Evolutionary conservation across 2,113 vertebrate genomes (phyloP), one percentile per base, ranked within the genome.

Genomic region (Glareola pratincola): DNA sequence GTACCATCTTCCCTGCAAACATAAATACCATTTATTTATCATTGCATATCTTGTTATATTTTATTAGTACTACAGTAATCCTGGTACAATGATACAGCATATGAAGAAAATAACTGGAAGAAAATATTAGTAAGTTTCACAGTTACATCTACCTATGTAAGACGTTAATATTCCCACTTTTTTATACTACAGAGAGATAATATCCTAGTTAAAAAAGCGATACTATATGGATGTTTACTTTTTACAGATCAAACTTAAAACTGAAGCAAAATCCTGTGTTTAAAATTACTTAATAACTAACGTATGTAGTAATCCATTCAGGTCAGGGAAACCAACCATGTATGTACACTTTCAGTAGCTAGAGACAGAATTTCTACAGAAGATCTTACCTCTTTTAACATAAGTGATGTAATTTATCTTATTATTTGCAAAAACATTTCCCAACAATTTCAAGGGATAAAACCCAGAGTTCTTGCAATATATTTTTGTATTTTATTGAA

Each of bases 1-100:
- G 97, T 98, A 99, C 99, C 99, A 99, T 94, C 98, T 99, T 93
- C 98, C 99, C 99, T 99, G 94, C 83, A 98, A 98, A 98, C 51
- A 97, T 32, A 97, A 89, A 93, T 69, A 85, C 6, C 11, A 82
- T 76, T 87, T 78, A 76, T 94, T 97, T 94, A 94, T 82, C 75
- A 84, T 7, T 86, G 39, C 8, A 50, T 43, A 60, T 56, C 36
- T 36, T 91, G 21, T 67, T 56, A 72, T 20, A 41, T 4, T 50
- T 10, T 39, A 72, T 30, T 41, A 79, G 10, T 43, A 56, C 26
- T 85, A 83, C 41, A 83, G 4, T 30, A 85, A 83, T 74, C 43
- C 53, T 36, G 10, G 34, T 68, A 74, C 14, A 51, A 8, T 34
- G 47, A 43, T 37, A 53, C 2, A 68, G 19, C 19, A 56, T 5